A percentile compares a stretch with the other conserved stretches of the same genome.
phyloP scores from a whole-genome alignment of 2,113 vertebrate species.

The Corynorhinus townsendii region DNA sequence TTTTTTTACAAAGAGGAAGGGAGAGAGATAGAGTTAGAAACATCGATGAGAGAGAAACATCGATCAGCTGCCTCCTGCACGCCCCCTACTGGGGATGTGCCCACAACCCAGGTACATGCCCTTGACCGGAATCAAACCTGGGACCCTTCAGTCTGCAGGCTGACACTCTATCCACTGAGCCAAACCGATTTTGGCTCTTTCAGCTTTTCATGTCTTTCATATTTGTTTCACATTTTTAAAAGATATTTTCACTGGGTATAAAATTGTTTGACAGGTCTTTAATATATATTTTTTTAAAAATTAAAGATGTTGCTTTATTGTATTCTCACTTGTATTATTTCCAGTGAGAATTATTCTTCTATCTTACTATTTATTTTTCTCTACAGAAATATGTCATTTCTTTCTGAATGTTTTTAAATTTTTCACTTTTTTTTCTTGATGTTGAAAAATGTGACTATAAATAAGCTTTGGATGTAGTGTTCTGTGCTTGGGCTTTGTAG shows the following conservation, averaged over 20 bases:
- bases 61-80: no score
- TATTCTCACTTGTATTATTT: neutral
- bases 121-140: no score
- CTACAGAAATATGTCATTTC: neutral
- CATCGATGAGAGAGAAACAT: no score
- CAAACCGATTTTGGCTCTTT: no score
- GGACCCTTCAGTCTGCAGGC: no score
- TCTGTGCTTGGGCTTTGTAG: neutral
- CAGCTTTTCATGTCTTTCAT: neutral
- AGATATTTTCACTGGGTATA: neutral
- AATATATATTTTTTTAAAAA: neutral
- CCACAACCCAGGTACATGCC: no score
- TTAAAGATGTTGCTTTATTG: neutral
- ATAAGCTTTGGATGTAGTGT: neutral
- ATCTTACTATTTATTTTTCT: neutral
- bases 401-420: neutral
- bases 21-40: no score
- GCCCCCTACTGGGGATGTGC: no score
- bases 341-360: neutral
- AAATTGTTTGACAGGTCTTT: neutral
- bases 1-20: no score
- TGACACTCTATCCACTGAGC: no score
- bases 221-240: neutral
- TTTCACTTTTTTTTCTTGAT: neutral
- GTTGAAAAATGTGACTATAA: neutral